A percentile compares a stretch with the other conserved stretches of the same genome.
Evolutionary conservation across 2,888 invertebrate genomes (phyloP).

Genomic region (Rhogogaster chlorosoma): DNA sequence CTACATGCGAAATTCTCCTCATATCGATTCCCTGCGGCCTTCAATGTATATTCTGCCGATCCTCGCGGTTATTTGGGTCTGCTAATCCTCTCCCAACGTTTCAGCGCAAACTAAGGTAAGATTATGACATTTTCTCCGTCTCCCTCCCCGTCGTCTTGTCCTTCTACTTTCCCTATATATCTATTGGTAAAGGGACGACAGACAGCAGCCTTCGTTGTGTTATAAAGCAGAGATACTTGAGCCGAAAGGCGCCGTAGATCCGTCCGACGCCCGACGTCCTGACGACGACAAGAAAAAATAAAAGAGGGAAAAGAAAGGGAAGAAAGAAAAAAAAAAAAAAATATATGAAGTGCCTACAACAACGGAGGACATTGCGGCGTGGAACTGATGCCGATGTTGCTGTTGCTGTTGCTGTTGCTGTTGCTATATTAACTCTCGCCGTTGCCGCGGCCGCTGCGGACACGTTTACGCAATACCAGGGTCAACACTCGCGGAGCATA

Average conservation of each 20-base stretch:
- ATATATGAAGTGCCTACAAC: not conserved
- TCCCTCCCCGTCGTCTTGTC: not conserved
- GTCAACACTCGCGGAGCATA: slow-evolving; percentile 67
- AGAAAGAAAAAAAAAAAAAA: not conserved
- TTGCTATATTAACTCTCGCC: not conserved
- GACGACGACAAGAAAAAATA: not conserved
- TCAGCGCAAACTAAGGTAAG: not conserved
- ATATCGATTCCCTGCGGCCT: not conserved
- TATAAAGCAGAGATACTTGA: slow-evolving; percentile 9
- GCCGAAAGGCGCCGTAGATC: slow-evolving; percentile 37
- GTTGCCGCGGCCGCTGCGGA: not conserved
- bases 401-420: not conserved
- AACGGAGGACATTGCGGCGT: not conserved
- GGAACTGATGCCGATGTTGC: not conserved
- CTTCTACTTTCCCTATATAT: not conserved
- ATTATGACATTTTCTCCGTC: not conserved
- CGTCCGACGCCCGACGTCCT: slow-evolving; percentile 31
- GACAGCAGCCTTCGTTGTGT: not conserved
- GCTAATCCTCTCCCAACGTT: slow-evolving; percentile 1
- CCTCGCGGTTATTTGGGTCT: not conserved
- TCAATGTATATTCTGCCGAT: not conserved
- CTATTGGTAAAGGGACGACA: not conserved
- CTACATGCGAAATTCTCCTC: not conserved
- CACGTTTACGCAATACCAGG: slow-evolving; percentile 66
- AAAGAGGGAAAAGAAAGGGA: not conserved